Conservation (phyloP, 1,140 invertebrate species). For the Drosophila rhopaloa region DNA sequence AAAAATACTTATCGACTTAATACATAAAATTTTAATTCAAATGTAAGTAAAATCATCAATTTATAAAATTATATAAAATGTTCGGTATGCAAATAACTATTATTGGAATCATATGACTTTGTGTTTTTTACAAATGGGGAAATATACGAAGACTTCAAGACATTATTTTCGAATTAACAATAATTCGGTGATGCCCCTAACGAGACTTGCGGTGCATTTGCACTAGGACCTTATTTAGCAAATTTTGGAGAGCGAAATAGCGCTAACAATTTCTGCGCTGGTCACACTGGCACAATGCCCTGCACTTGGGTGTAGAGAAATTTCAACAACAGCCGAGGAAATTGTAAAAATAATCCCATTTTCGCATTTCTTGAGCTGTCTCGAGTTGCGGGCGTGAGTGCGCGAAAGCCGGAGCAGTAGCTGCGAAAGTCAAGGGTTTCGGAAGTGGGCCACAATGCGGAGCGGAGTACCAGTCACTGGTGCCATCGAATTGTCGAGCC, state of each 20-base stretch:
- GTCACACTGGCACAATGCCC: constrained; percentile 27
- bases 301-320: constrained; percentile 78
- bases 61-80: too few species aligned
- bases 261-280: neutral
- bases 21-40: too few species aligned
- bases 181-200: neutral
- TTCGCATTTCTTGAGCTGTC: constrained; percentile 33
- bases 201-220: too few species aligned
- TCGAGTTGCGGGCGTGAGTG: constrained; percentile 18
- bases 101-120: too few species aligned
- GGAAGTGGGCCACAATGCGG: constrained; percentile 52
- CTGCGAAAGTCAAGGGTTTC: constrained; percentile 12
- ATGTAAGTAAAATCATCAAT: too few species aligned
- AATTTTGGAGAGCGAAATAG: neutral
- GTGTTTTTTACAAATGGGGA: too few species aligned
- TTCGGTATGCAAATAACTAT: too few species aligned
- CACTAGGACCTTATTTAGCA: constrained; percentile 2
- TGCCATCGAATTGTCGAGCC: constrained; percentile 31
- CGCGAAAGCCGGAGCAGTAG: constrained; percentile 14
- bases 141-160: too few species aligned
- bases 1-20: too few species aligned
- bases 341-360: constrained; percentile 58
- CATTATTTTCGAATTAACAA: too few species aligned
- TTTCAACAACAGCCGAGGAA: constrained; percentile 74
- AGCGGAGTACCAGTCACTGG: constrained; percentile 34